Conservation (phyloP, 2,113 vertebrate species). For the Xenus cinereus region DNA sequence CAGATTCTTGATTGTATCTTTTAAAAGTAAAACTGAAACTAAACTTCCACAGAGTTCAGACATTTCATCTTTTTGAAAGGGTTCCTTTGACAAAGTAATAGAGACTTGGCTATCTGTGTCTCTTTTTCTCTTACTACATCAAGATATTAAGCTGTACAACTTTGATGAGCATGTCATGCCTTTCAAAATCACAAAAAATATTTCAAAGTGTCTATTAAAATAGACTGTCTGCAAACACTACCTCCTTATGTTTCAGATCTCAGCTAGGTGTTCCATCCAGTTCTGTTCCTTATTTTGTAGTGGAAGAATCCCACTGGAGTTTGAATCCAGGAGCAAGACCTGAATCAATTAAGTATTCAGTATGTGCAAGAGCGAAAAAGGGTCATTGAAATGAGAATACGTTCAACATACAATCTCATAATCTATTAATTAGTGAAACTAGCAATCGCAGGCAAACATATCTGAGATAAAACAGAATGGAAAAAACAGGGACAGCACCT, state of each 20-base stretch:
- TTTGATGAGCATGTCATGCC: neutral
- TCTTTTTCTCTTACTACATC: neutral
- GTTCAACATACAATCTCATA: neutral
- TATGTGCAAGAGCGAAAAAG: neutral
- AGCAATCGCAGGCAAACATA: neutral
- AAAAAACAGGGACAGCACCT: neutral
- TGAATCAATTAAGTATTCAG: neutral
- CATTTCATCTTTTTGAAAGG: constrained; percentile 7
- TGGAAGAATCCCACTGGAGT: neutral
- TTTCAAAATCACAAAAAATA: neutral
- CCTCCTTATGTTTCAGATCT: neutral
- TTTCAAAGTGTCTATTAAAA: constrained; percentile 2
- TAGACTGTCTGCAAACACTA: neutral
- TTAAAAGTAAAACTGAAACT: constrained; percentile 42
- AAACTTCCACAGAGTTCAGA: constrained; percentile 26
- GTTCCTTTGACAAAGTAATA: constrained; percentile 27
- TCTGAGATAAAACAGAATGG: neutral
- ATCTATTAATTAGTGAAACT: neutral
- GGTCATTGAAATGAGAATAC: neutral
- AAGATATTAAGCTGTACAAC: neutral
- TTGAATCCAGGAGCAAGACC: neutral
- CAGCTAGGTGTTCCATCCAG: neutral
- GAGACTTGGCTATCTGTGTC: neutral
- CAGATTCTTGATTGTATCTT: constrained; percentile 47
- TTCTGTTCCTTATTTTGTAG: neutral